Evolutionary conservation across 2,113 vertebrate genomes (phyloP), one percentile per base, ranked within the genome.

Genomic region (Aphelocoma coerulescens): DNA sequence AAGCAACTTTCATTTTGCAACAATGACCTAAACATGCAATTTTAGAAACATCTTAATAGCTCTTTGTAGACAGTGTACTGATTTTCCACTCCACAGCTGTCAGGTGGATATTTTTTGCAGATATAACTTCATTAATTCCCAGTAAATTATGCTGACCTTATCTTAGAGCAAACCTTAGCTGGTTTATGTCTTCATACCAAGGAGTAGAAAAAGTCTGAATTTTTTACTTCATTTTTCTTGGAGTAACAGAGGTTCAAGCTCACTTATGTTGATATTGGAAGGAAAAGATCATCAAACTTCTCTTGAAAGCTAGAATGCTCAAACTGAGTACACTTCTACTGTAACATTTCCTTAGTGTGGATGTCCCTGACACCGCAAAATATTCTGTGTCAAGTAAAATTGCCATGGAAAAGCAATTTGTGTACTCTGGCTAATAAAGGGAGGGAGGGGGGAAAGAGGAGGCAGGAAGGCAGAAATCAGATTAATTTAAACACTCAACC

Each of bases 401-500:
- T 39, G 14, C 15, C 18, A 35, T n/a, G 18, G 39, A 61, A 49
- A 89, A 88, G 20, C 6, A 59, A 44, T 68, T 52, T 63, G 2
- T 57, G 21, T 37, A 20, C 7, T 68, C 39, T 87, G 32, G 6
- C 33, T 74, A 76, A 76, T 54, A 41, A 90, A 57, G 22, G 19
- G 6, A 5, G 4, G 4, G 2, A 4, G 10, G 16, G 5, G 3
- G 10, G 1, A 24, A 30, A 13, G 5, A 8, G 14, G 3, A 20
- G 4, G 9, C 24, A 54, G 14, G 12, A 69, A 62, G 41, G 14
- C 11, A 89, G 9, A 55, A 48, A 28, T 54, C 19, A 54, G 22
- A 44, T 9, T 0, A 24, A 41, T 54, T 59, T 62, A 55, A 66
- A 54, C 22, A 33, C 17, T n/a, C 8, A 41, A 28, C 48, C 32